A percentile compares a stretch with the other conserved stretches of the same genome.
Evolutionary conservation across 2,797 vertebrate genomes (phyloP).

Genomic region (Phataginus tricuspis): DNA sequence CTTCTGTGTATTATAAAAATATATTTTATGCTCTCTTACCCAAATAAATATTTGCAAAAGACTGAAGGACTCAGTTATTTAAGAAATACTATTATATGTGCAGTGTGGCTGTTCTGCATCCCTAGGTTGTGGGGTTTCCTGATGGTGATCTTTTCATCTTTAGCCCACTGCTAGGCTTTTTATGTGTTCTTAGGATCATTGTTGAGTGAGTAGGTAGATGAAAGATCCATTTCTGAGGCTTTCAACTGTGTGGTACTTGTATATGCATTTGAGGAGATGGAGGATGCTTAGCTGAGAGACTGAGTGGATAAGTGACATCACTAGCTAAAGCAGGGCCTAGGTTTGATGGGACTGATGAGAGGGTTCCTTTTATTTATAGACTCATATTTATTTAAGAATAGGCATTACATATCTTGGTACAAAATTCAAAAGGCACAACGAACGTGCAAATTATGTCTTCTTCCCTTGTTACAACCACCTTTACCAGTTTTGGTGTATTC

Average conservation of each 20-base stretch:
- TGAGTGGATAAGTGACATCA: neutral
- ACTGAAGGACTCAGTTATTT: neutral
- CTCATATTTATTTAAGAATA: neutral
- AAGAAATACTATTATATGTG: neutral
- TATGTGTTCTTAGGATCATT: neutral
- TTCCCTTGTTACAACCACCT: neutral
- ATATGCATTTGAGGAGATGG: neutral
- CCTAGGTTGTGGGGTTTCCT: too few species aligned
- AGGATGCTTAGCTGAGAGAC: neutral
- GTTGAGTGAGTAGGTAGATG: neutral
- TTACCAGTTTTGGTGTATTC: neutral
- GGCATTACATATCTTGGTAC: neutral
- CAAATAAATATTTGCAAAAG: slow-evolving; percentile 77
- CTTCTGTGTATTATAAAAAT: slow-evolving; percentile 77
- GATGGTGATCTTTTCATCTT: neutral
- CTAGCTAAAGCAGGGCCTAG: neutral
- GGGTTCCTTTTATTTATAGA: neutral
- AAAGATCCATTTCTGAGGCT: neutral
- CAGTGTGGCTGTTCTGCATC: neutral
- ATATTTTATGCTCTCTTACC: slow-evolving; percentile 76
- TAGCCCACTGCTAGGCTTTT: neutral
- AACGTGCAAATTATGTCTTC: neutral
- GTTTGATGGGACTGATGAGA: neutral
- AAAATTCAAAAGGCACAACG: neutral
- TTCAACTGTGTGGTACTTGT: neutral